Evolutionary conservation across 2,888 invertebrate genomes (phyloP), one percentile per base, ranked within the genome.

Genomic region (Sceliomorpha sp.): DNA sequence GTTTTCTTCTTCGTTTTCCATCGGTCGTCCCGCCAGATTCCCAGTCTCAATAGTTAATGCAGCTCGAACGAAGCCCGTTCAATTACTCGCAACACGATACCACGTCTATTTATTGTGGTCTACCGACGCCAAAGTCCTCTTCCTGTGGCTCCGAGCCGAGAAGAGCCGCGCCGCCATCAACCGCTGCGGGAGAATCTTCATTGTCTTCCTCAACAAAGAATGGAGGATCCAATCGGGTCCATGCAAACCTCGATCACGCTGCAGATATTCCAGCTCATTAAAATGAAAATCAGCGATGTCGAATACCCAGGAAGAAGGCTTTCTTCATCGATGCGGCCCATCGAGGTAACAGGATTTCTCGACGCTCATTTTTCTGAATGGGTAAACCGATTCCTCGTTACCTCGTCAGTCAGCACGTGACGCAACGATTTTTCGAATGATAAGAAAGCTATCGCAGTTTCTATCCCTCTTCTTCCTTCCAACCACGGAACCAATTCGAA

Each of bases 41-140:
- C 42, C 74, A 71, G 75, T 77, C 77, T 81, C 82, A 81, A 82
- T 83, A 80, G 79, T 81, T 82, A 79, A 81, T 82, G 76, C 76
- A 74, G 66, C 73, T 73, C 70, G 77, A 74, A 82, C 79, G 77
- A 79, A 81, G 75, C 73, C 73, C 83, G 83, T 82, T 83, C 83
- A 81, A 83, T 83, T 83, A 83, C 81, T 81, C 78, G 81, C 79
- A 82, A 84, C 82, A 80, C 79, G 82, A 84, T 83, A 84, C 77
- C 80, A 72, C 74, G 73, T 80, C 78, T 82, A 81, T 83, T 83
- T 82, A 83, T 83, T 82, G 83, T 79, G 80, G 81, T 82, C 77
- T 76, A 77, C 76, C 76, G 70, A 79, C 70, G 73, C 50, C 74
- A 67, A 66, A 67, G 59, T 67, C 51, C 56, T 71, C 56, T 71